These are phyloP conservation scores for Pterophyllum scalare DNA, from an alignment of 2,113 vertebrate genomes.

Conservation along the genomic window DNA sequence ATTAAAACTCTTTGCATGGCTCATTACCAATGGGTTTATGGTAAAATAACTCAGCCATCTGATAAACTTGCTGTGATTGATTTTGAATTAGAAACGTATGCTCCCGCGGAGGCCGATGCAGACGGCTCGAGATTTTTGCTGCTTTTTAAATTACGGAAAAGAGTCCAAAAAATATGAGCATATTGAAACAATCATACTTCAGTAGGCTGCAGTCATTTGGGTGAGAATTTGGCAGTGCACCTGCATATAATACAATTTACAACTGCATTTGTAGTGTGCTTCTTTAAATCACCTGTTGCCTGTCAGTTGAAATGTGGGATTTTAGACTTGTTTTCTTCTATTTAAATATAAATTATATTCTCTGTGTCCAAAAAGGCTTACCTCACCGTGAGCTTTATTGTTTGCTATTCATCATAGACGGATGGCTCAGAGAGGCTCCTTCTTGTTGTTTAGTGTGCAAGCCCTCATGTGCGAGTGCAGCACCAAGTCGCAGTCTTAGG, in stretches of 20 bases:
- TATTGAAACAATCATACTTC: constrained; percentile 78
- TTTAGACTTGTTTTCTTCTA: constrained; percentile 61
- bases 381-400: constrained; percentile 69
- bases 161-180: constrained; percentile 60
- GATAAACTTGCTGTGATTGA: constrained; percentile 69
- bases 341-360: constrained; percentile 44
- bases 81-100: constrained; percentile 64
- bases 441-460: constrained; percentile 49
- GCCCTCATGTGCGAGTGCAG: constrained; percentile 14
- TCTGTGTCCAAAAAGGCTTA: constrained; percentile 67
- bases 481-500: constrained; percentile 29
- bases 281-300: constrained; percentile 81
- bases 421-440: constrained; percentile 51
- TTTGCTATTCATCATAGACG: constrained; percentile 68
- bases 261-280: constrained; percentile 65
- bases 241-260: constrained; percentile 74
- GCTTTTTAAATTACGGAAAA: constrained; percentile 42
- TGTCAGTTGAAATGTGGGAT: constrained; percentile 68
- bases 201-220: constrained; percentile 49
- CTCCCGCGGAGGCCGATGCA: background rate
- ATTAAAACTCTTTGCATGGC: constrained; percentile 58
- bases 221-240: constrained; percentile 68
- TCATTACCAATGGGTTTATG: constrained; percentile 70
- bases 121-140: constrained; percentile 29
- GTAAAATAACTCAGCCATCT: constrained; percentile 73